Evolutionary conservation across 2,113 vertebrate genomes (phyloP), one percentile per base, ranked within the genome.

Genomic region (Platysternon megacephalum): DNA sequence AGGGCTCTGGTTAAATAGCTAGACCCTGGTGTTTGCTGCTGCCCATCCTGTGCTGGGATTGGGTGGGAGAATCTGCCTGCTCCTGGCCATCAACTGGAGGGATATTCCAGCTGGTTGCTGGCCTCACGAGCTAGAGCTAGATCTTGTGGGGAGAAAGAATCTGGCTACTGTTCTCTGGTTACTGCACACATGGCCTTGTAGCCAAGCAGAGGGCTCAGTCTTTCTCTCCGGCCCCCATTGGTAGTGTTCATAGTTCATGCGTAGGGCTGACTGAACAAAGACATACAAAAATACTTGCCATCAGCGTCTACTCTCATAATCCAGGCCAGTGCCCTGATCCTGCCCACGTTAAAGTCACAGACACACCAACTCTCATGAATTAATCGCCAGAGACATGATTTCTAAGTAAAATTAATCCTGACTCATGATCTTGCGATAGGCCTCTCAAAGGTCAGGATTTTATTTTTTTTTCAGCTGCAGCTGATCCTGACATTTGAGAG

Each of bases 11-110:
- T 49, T 58, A 81, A 58, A 0, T 3, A 5, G 65, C n/a, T 21
- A 1, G 13, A 12, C 82, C 1, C 0, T 0, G 21, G 65, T 24
- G 11, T 74, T 68, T 17, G 9, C 83, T 56, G 74, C n/a, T 68
- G 0, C 9, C 42, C 0, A 13, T 53, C 35, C 1, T 6, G 11
- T 4, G 17, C 11, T 81, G 4, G 0, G 3, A 0, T 28, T 58
- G 28, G 28, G 56, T 29, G 26, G 26, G 56, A 58, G 35, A n/a
- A 39, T 68, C n/a, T n/a, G 19, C 8, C 8, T 68, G 65, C 65
- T 68, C 19, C 65, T 17, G 39, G 35, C 8, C 65, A 68, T 68
- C 19, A 68, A 39, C 6, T 68, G 32, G 65, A n/a, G 65, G 16
- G 19, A 68, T 68, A 39, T 21, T n/a, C 61, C 17, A n/a, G 35